Evolutionary conservation across 2,888 invertebrate genomes (phyloP).

Genomic region (Tyria jacobaeae): DNA sequence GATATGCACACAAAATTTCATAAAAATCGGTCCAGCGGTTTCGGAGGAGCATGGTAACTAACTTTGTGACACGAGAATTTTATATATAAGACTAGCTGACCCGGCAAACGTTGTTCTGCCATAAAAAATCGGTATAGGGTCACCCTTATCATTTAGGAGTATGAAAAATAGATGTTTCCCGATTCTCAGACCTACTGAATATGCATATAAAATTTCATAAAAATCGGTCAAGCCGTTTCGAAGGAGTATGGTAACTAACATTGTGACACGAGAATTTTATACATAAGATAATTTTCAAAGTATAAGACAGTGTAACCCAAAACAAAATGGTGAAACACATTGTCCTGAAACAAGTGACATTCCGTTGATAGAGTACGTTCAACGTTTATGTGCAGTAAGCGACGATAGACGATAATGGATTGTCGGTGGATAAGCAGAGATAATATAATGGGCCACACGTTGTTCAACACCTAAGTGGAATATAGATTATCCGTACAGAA

Average conservation of each 20-base stretch:
- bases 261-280: neutral
- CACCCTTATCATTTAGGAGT: too few relatives aligned
- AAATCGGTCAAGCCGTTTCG: neutral
- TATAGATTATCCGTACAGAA: slow-evolving; percentile 14
- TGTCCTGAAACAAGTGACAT: slow-evolving; percentile 34
- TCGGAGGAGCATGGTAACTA: too few relatives aligned
- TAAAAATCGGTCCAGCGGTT: too few relatives aligned
- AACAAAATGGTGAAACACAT: slow-evolving; percentile 14
- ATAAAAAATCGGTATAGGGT: too few relatives aligned
- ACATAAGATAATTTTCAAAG: neutral
- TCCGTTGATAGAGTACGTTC: slow-evolving; percentile 35
- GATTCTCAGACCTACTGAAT: too few relatives aligned
- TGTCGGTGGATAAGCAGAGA: slow-evolving; percentile 15
- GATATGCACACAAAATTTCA: too few relatives aligned
- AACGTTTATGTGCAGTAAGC: slow-evolving; percentile 11
- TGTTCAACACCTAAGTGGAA: slow-evolving; percentile 16
- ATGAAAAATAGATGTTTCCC: too few relatives aligned
- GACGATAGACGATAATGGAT: slow-evolving; percentile 35
- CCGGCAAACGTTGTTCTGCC: too few relatives aligned
- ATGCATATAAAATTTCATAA: too few relatives aligned
- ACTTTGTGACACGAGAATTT: too few relatives aligned
- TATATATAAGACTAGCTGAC: too few relatives aligned
- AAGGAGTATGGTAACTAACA: neutral
- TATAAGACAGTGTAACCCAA: neutral
- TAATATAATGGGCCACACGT: slow-evolving; percentile 20